Conservation (phyloP, 2,888 invertebrate genomes). For the Tenthredo amoena region DNA sequence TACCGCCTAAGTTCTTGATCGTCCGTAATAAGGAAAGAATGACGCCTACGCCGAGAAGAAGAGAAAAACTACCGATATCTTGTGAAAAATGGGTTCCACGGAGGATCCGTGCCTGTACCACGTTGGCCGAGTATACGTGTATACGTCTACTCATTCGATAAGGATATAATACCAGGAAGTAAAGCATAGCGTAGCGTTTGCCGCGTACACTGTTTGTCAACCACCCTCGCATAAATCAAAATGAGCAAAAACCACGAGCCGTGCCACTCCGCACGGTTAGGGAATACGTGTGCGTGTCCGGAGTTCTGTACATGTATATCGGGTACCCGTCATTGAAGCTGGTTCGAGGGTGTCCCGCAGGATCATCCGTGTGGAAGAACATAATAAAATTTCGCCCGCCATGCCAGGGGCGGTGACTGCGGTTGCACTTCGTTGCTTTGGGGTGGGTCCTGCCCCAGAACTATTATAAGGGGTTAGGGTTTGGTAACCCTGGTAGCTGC, state of each 20-base stretch:
- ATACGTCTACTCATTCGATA: background rate
- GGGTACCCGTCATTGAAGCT: constrained; percentile 5
- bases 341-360: constrained; percentile 36
- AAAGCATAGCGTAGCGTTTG: constrained; percentile 36
- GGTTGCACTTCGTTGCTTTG: constrained; percentile 67
- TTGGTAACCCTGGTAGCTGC: constrained; percentile 52
- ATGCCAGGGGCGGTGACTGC: constrained; percentile 76
- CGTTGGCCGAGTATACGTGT: background rate
- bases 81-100: background rate
- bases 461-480: constrained; percentile 68
- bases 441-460: constrained; percentile 68
- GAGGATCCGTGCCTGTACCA: background rate
- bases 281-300: background rate
- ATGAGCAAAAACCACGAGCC: background rate
- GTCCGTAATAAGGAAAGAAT: too few relatives aligned
- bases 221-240: constrained; percentile 53
- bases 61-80: background rate
- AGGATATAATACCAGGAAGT: constrained; percentile 44
- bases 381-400: constrained; percentile 77
- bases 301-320: background rate
- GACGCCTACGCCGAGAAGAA: background rate
- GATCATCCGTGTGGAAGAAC: constrained; percentile 73
- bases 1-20: too few relatives aligned
- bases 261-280: background rate
- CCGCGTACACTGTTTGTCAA: constrained; percentile 45